Evolutionary conservation across 64 coral and sea anemone genomes (phyloP).

Genomic region (Cladopsammia gracilis): DNA sequence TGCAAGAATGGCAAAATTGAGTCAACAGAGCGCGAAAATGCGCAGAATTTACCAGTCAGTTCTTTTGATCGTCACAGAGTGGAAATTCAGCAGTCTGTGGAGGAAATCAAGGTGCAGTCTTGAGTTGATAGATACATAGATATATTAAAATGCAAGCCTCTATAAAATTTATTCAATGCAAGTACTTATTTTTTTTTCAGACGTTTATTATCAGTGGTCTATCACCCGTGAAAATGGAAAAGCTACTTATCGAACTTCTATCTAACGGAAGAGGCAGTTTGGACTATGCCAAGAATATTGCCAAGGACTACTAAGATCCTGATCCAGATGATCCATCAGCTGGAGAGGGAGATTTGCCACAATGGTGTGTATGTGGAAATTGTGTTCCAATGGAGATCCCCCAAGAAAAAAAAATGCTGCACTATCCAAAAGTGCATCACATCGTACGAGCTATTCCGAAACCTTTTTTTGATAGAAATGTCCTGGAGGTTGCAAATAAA

Average conservation of each 20-base stretch:
- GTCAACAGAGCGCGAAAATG: slow-evolving; percentile 49
- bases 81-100: slow-evolving; percentile 42
- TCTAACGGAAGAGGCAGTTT: slow-evolving; percentile 19
- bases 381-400: neutral
- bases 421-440: neutral
- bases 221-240: neutral
- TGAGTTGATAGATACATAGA: too few species aligned
- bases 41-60: slow-evolving; percentile 50
- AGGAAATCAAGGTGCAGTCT: slow-evolving; percentile 70
- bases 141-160: too few species aligned
- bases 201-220: slow-evolving; percentile 35
- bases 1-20: slow-evolving; percentile 64
- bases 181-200: too few species aligned
- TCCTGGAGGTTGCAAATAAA: neutral
- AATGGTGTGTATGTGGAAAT: neutral
- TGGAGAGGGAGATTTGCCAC: neutral
- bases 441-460: neutral
- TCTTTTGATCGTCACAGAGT: slow-evolving; percentile 47
- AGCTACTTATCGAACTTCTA: slow-evolving; percentile 18
- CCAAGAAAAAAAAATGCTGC: neutral
- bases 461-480: neutral
- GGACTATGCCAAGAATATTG: neutral
- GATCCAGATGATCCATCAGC: neutral
- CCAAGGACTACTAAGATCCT: neutral
- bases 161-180: too few species aligned